Percentiles rank a stretch among this genome's conserved stretches.
Evolutionary conservation across 2,797 vertebrate species (phyloP).

Genomic region (Salarias fasciatus): DNA sequence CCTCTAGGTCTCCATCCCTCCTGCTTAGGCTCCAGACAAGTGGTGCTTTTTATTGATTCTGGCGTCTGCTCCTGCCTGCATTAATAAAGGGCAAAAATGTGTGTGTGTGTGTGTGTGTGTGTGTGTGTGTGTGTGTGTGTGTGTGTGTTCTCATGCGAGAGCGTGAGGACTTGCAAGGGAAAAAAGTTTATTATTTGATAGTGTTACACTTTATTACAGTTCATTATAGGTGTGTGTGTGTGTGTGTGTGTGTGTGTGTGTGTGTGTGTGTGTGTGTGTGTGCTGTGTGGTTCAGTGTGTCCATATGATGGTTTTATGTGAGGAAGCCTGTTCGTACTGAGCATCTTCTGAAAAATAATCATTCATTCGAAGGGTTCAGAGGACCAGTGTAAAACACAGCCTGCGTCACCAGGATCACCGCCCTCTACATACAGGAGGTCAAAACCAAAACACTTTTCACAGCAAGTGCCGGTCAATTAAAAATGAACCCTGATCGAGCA

Average conservation of each 20-base stretch:
- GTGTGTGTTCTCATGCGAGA: neutral
- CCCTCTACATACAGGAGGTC: slow-evolving; percentile 73
- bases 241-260: slow-evolving; percentile 8
- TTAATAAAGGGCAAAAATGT: slow-evolving; percentile 40
- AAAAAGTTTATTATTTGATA: no score
- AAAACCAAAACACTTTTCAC: slow-evolving; percentile 76
- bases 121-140: slow-evolving; percentile 8
- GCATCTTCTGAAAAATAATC: slow-evolving; percentile 70
- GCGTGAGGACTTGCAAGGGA: no score
- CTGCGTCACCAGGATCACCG: slow-evolving; percentile 76
- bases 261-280: slow-evolving; percentile 9
- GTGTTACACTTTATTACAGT: no score
- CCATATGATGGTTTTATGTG: slow-evolving; percentile 20
- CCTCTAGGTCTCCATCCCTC: slow-evolving; percentile 39
- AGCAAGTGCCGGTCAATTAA: slow-evolving; percentile 61
- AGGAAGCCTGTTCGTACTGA: slow-evolving; percentile 50
- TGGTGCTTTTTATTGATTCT: slow-evolving; percentile 78
- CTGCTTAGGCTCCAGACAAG: slow-evolving; percentile 67
- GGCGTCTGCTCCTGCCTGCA: slow-evolving; percentile 74
- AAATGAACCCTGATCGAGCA: slow-evolving; percentile 57
- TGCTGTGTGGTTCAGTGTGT: slow-evolving; percentile 29
- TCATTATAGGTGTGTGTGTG: neutral
- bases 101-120: no score
- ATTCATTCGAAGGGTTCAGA: slow-evolving; percentile 72
- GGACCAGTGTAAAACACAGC: slow-evolving; percentile 78